Base-by-base conservation (phyloP, 2,797 vertebrate genomes). In the Rachycentron canadum region DNA sequence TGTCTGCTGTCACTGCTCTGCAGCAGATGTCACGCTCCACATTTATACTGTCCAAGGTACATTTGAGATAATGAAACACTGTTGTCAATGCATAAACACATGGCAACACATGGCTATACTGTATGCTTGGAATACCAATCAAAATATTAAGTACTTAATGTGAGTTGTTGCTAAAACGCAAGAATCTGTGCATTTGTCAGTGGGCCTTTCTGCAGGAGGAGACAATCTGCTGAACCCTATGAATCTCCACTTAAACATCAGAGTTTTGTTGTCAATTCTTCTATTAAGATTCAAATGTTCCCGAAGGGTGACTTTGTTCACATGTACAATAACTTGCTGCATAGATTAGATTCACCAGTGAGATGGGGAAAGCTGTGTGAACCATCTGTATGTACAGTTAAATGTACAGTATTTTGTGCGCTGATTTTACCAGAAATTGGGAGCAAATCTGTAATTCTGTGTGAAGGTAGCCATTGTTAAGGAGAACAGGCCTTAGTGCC, bases 1-100 rank as follows among this genome's bases (percentile, higher is more conserved):
- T 62, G 66, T 50, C 59, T 70, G 23, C 62, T 21, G 28, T 64
- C 72, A 50, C 19, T 47, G 59, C 53, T 56, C 68, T 62, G 10
- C 14, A 23, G 12, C 25, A 16, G 25, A 45, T 17, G 32, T 53
- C 38, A 32, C 7, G 2, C 19, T 58, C 23, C 5, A 12, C 11
- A 4, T 40, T 43, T 45, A 10, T 43, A 30, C 11, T 1, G 26
- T 21, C 41, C 56, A 57, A 36, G 28, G 36, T 58, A 25, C 8
- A 32, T 26, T 0, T 6, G 23, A n/a, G 14, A 57, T 66, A n/a
- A 40, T 73, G 2, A 53, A 65, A 26, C 12, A 25, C 34, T 63
- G 9, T 38, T 21, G 2, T 14, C 5, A 4, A n/a, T 60, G 5
- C 19, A 3, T 30, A 38, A 34, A 61, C 30, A 55, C 2, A 23